Evolutionary conservation across 2,797 vertebrate genomes (phyloP).

Genomic region (Steatocranus sp.): DNA sequence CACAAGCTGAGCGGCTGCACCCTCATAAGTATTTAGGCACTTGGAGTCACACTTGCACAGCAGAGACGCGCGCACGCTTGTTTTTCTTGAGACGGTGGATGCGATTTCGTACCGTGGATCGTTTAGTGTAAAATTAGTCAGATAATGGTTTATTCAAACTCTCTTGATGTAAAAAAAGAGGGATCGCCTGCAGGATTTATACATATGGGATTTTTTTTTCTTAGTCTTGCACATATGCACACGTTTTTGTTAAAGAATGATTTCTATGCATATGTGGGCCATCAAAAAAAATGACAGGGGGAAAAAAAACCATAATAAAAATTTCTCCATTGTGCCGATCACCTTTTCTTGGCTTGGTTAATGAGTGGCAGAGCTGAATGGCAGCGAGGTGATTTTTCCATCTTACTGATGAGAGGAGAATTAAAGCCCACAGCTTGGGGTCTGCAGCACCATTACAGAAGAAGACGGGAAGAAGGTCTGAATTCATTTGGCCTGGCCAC

Average conservation of each 20-base stretch:
- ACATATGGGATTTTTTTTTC: background rate
- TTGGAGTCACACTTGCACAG: conserved; percentile 7
- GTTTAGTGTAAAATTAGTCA: background rate
- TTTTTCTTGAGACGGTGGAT: background rate
- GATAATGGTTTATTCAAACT: background rate
- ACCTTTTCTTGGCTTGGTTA: conserved; percentile 70
- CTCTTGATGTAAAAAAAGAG: background rate
- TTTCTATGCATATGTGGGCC: conserved; percentile 33
- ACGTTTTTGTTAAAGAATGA: conserved; percentile 24
- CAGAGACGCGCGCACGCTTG: background rate
- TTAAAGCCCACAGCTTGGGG: conserved; percentile 77
- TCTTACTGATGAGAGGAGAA: conserved; percentile 77
- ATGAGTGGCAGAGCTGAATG: conserved; percentile 77
- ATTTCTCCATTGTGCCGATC: conserved; percentile 67
- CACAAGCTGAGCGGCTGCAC: conserved; percentile 35
- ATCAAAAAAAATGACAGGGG: conserved; percentile 5
- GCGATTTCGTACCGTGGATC: background rate
- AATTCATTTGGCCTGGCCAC: conserved; percentile 77
- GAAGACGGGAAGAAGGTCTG: conserved; percentile 64
- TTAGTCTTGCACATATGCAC: background rate
- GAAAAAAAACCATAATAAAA: conserved; percentile 45
- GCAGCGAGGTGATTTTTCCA: conserved; percentile 76
- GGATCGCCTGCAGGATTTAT: background rate
- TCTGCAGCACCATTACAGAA: conserved; percentile 72
- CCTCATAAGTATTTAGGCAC: conserved; percentile 43